Base-by-base conservation (phyloP, 2,888 invertebrate genomes). In the Willowsia nigromaculata region DNA sequence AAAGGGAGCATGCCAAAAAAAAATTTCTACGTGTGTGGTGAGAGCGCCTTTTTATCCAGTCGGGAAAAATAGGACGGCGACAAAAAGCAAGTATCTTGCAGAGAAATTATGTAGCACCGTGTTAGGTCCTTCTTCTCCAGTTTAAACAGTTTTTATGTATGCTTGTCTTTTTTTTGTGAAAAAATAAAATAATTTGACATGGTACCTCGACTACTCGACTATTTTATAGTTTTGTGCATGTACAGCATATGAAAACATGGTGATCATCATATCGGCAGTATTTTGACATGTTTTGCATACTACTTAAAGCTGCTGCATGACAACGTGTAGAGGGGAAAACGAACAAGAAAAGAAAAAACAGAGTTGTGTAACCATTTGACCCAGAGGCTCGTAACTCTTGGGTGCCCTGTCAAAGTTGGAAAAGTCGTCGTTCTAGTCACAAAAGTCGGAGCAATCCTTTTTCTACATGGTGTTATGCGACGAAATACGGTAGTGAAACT, bases 341-440 rank as follows among this genome's bases (percentile, higher is more conserved):
- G 68, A 40, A 22, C 6, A 22, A 71, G 33, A 43, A 71, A 71
- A 84, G 71, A 86, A 87, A 81, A 81, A 81, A 68, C n/a, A n/a
- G n/a, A n/a, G 71, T 40, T 71, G 71, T 71, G 37, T 62, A 85
- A 56, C 85, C 59, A 78, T 81, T 81, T 87, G 87, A 87, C 87
- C 87, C 87, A 68, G 30, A 87, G 71, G 56, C 80, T 87, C 81
- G 71, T 81, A 87, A 87, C 87, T 87, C 87, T 87, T 81, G 37
- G 37, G 30, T 18, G 68, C 43, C 82, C 37, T 65, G 82, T 25
- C 65, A 65, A n/a, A 43, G 27, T 33, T 65, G 15, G 40, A 37
- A n/a, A 62, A 40, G 18, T 62, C 25, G n/a, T 62, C 65, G 27
- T 65, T n/a, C 7, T 22, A 56, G 13, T 78, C 53, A 30, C 7